Evolutionary conservation across 2,888 invertebrate genomes (phyloP).

Genomic region (Andrena camellia): DNA sequence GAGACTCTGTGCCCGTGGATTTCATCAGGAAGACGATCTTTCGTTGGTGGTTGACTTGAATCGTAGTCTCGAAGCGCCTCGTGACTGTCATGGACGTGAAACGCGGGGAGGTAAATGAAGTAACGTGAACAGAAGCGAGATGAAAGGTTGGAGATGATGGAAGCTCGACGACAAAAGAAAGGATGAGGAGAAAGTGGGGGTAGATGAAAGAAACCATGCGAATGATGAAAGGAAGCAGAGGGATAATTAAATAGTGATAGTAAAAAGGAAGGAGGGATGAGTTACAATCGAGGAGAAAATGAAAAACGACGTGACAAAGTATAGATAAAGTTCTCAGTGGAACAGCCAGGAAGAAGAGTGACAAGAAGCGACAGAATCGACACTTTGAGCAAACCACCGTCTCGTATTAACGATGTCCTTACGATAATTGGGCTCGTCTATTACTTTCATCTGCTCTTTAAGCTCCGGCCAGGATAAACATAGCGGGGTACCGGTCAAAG

Average conservation of each 20-base stretch:
- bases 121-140: constrained; percentile 10
- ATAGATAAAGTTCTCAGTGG: neutral
- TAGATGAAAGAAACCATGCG: neutral
- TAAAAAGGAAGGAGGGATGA: neutral
- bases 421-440: constrained; percentile 47
- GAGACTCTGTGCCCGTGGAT: neutral
- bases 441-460: constrained; percentile 16
- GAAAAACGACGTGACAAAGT: neutral
- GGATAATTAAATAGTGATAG: neutral
- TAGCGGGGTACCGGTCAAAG: constrained; percentile 4
- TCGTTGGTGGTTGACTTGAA: constrained; percentile 17
- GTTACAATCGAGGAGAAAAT: neutral
- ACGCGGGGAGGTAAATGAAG: neutral
- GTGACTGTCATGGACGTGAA: constrained; percentile 1
- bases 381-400: constrained; percentile 26
- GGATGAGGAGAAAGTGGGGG: neutral
- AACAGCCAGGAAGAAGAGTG: neutral
- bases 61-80: neutral
- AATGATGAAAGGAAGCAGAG: neutral
- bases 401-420: constrained; percentile 47
- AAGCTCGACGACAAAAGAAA: neutral
- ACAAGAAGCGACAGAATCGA: constrained; percentile 10
- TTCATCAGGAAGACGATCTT: constrained; percentile 24
- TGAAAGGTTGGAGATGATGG: neutral
- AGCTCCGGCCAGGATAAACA: constrained; percentile 3